Evolutionary conservation across 1,140 invertebrate genomes (phyloP).

Genomic region (Gonatopus flavifemur): DNA sequence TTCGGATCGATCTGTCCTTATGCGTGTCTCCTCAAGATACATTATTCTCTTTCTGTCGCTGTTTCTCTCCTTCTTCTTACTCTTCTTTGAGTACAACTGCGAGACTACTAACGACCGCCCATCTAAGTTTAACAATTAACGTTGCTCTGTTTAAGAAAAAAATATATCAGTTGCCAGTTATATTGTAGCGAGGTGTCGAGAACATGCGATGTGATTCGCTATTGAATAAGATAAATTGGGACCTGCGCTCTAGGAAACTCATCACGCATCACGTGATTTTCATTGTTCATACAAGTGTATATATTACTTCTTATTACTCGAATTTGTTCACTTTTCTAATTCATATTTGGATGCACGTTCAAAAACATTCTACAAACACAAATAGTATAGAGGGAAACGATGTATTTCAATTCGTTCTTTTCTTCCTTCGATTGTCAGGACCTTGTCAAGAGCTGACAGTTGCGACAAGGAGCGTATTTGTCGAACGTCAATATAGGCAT

Average conservation of each 20-base stretch:
- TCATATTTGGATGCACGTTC: too few species aligned
- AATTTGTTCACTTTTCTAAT: too few species aligned
- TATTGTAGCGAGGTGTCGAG: conserved; percentile 26
- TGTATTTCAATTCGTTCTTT: conserved; percentile 4
- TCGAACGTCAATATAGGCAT: conserved; percentile 56
- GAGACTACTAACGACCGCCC: conserved; percentile 38
- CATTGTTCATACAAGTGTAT: too few species aligned
- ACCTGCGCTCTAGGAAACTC: too few species aligned
- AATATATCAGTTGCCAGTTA: conserved; percentile 49
- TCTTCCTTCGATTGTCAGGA: conserved; percentile 31
- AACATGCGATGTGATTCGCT: conserved; percentile 29
- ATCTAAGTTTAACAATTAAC: conserved; percentile 58
- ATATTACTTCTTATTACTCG: too few species aligned
- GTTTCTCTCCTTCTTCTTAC: background rate
- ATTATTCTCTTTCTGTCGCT: conserved; percentile 3
- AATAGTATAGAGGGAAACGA: too few species aligned
- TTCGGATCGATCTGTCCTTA: conserved; percentile 5
- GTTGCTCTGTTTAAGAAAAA: conserved; percentile 35
- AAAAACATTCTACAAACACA: too few species aligned
- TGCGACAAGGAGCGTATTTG: conserved; percentile 46
- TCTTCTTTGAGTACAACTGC: conserved; percentile 17
- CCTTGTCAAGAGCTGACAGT: conserved; percentile 22
- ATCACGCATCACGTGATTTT: too few species aligned
- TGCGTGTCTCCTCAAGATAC: background rate
- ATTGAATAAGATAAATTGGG: too few species aligned